Evolutionary conservation across 1,140 invertebrate species (phyloP), one percentile per base, ranked within the genome.

Genomic region (Drosophila pectinifera): DNA sequence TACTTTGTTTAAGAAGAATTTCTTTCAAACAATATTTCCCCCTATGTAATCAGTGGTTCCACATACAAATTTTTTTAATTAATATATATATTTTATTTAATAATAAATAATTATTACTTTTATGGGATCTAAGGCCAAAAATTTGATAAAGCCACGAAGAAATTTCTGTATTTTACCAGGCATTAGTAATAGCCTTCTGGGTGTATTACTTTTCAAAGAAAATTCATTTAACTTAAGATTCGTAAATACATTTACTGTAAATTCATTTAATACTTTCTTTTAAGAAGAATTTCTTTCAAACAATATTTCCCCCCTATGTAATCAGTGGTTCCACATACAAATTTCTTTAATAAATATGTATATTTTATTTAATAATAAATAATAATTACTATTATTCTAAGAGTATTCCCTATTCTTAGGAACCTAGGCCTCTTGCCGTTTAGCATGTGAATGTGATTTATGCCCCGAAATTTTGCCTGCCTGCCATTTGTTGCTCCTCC

Each of bases 371-470:
- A n/a, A n/a, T n/a, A 3, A 31, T 10, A 2, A 31, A 10, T 46
- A 24, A 1, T n/a, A 14, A n/a, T 18, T 38, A 24, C 0, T 8
- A 18, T 38, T 28, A n/a, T 22, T 24, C 28, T 4, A 28, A 65
- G 59, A 39, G 73, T 53, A 45, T 75, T 31, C 2, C 2, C 10
- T 2, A 14, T 49, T 64, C 39, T 13, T 5, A 6, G 7, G 3
- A 11, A 54, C 24, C 16, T 18, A 11, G 14, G 5, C 61, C 51
- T 26, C 49, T 28, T 70, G 38, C 24, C 55, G 63, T 74, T 90
- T 65, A 67, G 34, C 64, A 72, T 69, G 38, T 74, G 53, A 77
- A 86, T 88, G 6, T 34, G 88, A 91, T 90, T 91, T 88, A 90
- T 80, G 64, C 73, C 49, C 64, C 77, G 36, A 76, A 80, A 65